These are phyloP conservation scores for Phoeniculus purpureus DNA, from an alignment of 2,797 vertebrate species.

Conservation along the genomic window DNA sequence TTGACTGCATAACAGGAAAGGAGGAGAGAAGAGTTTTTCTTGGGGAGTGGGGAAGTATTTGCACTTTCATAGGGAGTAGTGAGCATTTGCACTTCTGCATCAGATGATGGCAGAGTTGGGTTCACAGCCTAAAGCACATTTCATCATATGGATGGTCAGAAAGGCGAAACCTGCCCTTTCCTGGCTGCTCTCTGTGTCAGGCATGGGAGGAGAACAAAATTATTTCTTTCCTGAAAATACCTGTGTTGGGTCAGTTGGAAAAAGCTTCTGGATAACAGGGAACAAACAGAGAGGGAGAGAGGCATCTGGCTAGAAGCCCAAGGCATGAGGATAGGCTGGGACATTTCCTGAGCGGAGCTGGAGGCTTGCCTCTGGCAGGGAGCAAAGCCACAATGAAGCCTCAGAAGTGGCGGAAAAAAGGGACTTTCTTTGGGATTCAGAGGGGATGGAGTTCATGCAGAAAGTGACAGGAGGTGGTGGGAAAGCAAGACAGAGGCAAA, in stretches of 20 bases:
- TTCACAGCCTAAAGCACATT: not conserved
- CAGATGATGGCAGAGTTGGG: not conserved
- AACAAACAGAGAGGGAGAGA: not conserved
- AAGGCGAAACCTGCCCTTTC: not conserved
- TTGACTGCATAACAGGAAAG: not conserved
- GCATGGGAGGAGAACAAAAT: not conserved
- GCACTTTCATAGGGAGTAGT: too few relatives aligned
- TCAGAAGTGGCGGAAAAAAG: not conserved
- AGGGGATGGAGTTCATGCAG: not conserved
- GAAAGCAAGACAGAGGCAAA: not conserved
- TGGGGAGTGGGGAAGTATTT: not conserved
- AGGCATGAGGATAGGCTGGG: not conserved
- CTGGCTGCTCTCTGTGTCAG: not conserved
- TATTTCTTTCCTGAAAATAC: not conserved
- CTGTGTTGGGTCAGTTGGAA: not conserved
- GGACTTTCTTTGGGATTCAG: constrained; percentile 6
- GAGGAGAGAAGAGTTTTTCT: not conserved
- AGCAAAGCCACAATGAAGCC: constrained; percentile 24
- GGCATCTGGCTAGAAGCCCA: constrained; percentile 19
- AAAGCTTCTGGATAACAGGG: not conserved
- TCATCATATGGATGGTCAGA: not conserved
- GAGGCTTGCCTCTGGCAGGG: constrained; percentile 18
- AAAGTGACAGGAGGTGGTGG: constrained; percentile 22
- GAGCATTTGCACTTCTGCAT: not conserved
- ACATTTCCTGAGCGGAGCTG: constrained; percentile 32